Conservation (phyloP, 2,113 vertebrate species). For the Siniperca chuatsi region DNA sequence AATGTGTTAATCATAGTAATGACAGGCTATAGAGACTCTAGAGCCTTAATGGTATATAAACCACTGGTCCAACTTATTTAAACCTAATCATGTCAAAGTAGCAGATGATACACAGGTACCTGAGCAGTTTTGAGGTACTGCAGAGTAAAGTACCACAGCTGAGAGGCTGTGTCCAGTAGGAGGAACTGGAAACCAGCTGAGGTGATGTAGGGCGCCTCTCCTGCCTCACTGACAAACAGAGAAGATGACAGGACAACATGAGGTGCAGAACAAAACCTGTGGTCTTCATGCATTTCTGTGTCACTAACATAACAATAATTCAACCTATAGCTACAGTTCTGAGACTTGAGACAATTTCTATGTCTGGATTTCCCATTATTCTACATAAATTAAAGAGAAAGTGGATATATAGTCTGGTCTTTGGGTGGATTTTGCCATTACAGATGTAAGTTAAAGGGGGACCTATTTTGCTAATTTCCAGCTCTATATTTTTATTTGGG, state of each 20-base stretch:
- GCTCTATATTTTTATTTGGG: too few relatives aligned
- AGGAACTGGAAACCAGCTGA: slow-evolving; percentile 95
- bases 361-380: not conserved
- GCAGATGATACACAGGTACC: slow-evolving; percentile 74
- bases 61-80: fast-evolving
- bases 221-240: slow-evolving; percentile 83
- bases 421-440: too few relatives aligned
- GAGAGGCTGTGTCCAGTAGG: slow-evolving; percentile 91
- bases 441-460: too few relatives aligned
- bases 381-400: not conserved
- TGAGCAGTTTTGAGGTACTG: slow-evolving; percentile 94
- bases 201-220: slow-evolving; percentile 92
- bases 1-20: not conserved
- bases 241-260: not conserved
- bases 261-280: not conserved
- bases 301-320: not conserved
- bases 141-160: slow-evolving; percentile 95
- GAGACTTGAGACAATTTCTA: not conserved
- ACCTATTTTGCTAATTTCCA: too few relatives aligned
- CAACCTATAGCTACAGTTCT: not conserved
- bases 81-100: not conserved
- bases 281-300: not conserved
- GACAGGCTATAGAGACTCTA: not conserved
- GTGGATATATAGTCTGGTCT: not conserved
- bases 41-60: not conserved